These are phyloP conservation scores for Eremophila alpestris DNA, from an alignment of 2,797 vertebrate genomes.

Conservation along the genomic window DNA sequence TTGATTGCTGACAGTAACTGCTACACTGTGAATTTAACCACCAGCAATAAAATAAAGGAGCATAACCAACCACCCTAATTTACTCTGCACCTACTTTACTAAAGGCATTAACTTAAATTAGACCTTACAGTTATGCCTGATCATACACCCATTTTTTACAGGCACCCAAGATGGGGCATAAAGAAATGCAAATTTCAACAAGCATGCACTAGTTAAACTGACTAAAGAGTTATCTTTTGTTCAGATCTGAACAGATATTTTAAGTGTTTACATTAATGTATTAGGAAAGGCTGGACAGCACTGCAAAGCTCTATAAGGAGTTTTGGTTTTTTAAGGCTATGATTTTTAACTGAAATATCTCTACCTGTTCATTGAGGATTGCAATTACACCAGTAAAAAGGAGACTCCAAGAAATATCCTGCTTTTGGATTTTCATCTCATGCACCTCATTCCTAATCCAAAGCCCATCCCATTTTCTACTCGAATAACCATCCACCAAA, in stretches of 20 bases:
- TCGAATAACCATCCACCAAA: not conserved
- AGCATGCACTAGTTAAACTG: not conserved
- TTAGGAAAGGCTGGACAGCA: not conserved
- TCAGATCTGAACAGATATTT: not conserved
- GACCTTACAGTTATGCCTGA: conserved; percentile 14
- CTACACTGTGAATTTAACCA: not conserved
- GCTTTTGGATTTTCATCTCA: not conserved
- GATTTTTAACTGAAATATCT: conserved; percentile 3
- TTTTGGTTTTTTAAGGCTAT: not conserved
- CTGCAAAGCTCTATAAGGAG: not conserved
- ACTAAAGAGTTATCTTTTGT: not conserved
- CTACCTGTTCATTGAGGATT: not conserved
- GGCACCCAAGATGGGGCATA: not conserved
- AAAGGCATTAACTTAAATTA: conserved; percentile 37
- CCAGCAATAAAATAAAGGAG: not conserved
- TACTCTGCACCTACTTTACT: conserved; percentile 8
- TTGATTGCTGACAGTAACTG: not conserved
- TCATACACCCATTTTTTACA: not conserved
- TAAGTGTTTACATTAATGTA: not conserved
- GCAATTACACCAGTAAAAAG: not conserved
- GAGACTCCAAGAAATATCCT: not conserved
- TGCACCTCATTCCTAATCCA: not conserved
- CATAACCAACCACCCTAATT: conserved; percentile 15
- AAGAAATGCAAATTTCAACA: conserved; percentile 41
- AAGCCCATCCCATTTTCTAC: not conserved